Conservation (phyloP, 1,140 invertebrate species). For the Calephelis virginiensis region DNA sequence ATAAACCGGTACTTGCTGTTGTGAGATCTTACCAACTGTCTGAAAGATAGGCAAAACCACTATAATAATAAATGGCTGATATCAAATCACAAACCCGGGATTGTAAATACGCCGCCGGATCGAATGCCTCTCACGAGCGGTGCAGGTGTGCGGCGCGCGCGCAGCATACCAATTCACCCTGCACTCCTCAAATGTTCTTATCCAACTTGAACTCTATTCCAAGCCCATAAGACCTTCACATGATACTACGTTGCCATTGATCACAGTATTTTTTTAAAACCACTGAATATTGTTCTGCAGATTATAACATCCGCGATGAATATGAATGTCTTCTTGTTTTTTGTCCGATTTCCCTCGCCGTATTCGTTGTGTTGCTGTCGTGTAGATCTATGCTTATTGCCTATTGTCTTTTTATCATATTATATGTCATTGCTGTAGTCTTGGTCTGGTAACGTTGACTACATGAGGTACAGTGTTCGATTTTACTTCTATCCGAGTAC, state of each 20-base stretch:
- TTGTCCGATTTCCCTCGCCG: conserved; percentile 23
- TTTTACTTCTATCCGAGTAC: no score
- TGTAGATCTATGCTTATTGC: background rate
- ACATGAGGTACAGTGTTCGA: background rate
- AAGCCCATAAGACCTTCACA: background rate
- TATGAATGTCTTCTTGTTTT: conserved; percentile 36
- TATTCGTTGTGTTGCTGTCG: background rate
- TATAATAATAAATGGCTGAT: no score
- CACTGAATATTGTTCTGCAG: conserved; percentile 26
- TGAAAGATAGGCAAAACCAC: no score
- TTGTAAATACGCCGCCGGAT: conserved; percentile 26
- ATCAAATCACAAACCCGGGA: background rate
- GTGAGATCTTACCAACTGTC: no score
- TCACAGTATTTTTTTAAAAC: conserved; percentile 15
- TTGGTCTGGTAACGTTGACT: background rate
- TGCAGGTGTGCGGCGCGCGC: conserved; percentile 63
- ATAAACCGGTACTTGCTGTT: no score
- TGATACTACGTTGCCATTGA: background rate
- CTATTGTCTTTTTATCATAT: background rate
- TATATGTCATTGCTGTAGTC: background rate
- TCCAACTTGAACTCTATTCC: conserved; percentile 18
- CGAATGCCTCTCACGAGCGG: conserved; percentile 44
- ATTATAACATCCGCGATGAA: conserved; percentile 42
- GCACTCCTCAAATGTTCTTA: background rate
- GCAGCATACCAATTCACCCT: conserved; percentile 38